These are phyloP conservation scores for Sylvia borin DNA, from an alignment of 2,797 vertebrate genomes.

Conservation along the genomic window DNA sequence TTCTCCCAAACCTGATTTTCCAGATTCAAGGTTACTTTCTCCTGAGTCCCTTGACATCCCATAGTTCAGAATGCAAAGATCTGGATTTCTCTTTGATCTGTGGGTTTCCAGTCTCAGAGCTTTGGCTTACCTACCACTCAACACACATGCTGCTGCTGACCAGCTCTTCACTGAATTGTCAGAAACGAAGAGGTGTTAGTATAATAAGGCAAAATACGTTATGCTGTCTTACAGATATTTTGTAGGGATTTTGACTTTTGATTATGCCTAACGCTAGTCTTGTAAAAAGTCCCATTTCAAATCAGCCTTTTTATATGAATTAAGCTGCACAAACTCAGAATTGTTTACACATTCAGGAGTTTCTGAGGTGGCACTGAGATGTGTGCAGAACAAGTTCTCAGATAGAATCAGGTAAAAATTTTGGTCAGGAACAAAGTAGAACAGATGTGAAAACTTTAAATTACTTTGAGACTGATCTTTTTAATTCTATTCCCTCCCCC, in stretches of 20 bases:
- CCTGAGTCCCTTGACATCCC: neutral
- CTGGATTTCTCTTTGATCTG: neutral
- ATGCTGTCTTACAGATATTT: neutral
- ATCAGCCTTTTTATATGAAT: neutral
- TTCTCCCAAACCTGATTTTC: neutral
- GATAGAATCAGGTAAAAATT: neutral
- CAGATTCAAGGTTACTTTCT: neutral
- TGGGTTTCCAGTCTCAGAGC: neutral
- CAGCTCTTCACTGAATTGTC: neutral
- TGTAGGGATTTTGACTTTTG: neutral
- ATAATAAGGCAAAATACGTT: neutral
- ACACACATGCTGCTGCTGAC: neutral
- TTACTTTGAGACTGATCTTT: neutral
- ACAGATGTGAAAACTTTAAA: constrained; percentile 14
- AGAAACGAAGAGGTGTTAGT: neutral
- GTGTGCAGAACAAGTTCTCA: neutral
- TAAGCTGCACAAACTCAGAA: neutral
- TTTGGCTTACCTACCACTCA: neutral
- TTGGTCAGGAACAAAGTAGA: neutral
- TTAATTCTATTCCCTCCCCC: neutral
- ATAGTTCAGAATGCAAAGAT: neutral
- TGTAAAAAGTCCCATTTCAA: neutral
- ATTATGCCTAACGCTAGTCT: neutral
- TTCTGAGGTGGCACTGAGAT: neutral
- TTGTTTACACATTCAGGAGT: neutral